These are phyloP conservation scores for western clawed frog (Xenopus tropicalis) DNA, from an alignment of 2,113 vertebrate genomes.

Conservation along the genomic window DNA sequence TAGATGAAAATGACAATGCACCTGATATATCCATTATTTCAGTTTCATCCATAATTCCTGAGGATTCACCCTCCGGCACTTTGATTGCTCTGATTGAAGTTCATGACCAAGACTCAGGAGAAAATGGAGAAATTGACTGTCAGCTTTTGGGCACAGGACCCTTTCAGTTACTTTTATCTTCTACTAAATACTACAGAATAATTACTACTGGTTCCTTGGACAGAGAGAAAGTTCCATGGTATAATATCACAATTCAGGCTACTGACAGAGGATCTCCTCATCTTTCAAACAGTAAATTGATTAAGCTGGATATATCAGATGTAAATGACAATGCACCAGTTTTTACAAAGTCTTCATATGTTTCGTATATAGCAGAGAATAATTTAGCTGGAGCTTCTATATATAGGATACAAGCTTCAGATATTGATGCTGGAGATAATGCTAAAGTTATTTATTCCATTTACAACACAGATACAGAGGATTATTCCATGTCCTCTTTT, in stretches of 20 bases:
- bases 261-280: slow-evolving; percentile 45
- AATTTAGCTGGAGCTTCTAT: slow-evolving; percentile 50
- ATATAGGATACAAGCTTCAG: slow-evolving; percentile 36
- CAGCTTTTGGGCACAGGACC: slow-evolving; percentile 46
- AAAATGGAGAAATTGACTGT: slow-evolving; percentile 54
- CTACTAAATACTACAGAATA: slow-evolving; percentile 71
- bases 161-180: slow-evolving; percentile 56
- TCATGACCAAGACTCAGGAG: slow-evolving; percentile 54
- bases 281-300: slow-evolving; percentile 43
- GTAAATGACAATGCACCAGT: slow-evolving; percentile 72
- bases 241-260: slow-evolving; percentile 69
- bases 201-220: slow-evolving; percentile 64
- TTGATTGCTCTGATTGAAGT: slow-evolving; percentile 57
- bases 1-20: slow-evolving; percentile 56
- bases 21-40: slow-evolving; percentile 63
- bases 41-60: slow-evolving; percentile 46
- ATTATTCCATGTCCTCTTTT: slow-evolving; percentile 57
- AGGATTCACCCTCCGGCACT: slow-evolving; percentile 48
- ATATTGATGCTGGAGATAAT: slow-evolving; percentile 37
- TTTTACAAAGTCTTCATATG: slow-evolving; percentile 67
- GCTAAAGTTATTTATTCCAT: slow-evolving; percentile 46
- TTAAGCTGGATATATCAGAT: slow-evolving; percentile 66
- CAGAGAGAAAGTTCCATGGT: slow-evolving; percentile 60
- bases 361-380: slow-evolving; percentile 79
- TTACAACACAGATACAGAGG: slow-evolving; percentile 47